Conservation (phyloP, 1,140 invertebrate species). For the Nymphalis io region DNA sequence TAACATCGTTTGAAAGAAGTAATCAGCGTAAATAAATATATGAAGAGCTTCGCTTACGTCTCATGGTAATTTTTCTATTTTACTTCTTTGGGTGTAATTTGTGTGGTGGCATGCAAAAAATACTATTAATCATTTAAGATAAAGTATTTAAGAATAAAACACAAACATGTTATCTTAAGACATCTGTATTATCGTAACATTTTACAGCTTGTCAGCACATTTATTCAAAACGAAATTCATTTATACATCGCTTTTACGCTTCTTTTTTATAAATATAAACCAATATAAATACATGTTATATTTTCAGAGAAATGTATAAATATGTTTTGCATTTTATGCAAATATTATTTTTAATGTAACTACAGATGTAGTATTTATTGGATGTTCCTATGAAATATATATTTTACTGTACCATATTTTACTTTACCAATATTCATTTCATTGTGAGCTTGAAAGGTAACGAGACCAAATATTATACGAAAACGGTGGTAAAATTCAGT, state of each 20-base stretch:
- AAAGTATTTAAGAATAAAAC: constrained; percentile 45
- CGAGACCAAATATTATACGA: no score
- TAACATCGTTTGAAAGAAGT: no score
- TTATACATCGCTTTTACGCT: constrained; percentile 21
- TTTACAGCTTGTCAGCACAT: constrained; percentile 53
- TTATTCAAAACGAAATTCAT: constrained; percentile 41
- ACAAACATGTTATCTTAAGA: constrained; percentile 42
- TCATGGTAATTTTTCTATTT: no score
- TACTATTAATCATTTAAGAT: neutral
- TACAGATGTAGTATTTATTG: no score
- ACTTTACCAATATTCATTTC: no score
- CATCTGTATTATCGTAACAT: constrained; percentile 64
- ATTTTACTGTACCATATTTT: no score
- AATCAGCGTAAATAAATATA: no score
- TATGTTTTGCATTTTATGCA: constrained; percentile 29
- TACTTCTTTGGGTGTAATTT: neutral
- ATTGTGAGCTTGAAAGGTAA: no score
- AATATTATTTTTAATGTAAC: neutral
- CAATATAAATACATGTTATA: constrained; percentile 15
- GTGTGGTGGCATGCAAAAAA: neutral
- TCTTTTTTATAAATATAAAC: constrained; percentile 18
- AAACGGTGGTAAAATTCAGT: no score
- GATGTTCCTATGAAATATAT: no score
- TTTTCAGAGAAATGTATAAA: constrained; percentile 16
- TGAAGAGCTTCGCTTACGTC: no score